Percentiles rank a stretch among this genome's conserved stretches.
Evolutionary conservation across 2,797 vertebrate species (phyloP).

Genomic region (Myotis vivesi): DNA sequence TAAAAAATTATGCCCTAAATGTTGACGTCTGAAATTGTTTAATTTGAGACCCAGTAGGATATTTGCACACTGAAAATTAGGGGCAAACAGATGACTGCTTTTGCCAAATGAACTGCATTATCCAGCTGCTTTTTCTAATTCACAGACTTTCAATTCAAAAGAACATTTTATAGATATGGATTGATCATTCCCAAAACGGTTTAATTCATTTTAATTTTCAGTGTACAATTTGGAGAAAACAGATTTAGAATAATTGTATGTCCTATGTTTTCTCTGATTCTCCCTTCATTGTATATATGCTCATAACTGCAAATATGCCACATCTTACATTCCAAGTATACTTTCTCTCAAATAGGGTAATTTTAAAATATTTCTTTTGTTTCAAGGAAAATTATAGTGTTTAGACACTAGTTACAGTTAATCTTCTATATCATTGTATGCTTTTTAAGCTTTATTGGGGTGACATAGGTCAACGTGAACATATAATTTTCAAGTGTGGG

Average conservation of each 20-base stretch:
- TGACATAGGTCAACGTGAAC: too few species aligned
- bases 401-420: neutral
- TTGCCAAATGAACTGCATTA: neutral
- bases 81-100: neutral
- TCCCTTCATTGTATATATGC: neutral
- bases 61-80: slow-evolving; percentile 48
- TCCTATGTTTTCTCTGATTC: neutral
- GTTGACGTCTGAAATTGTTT: neutral
- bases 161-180: neutral
- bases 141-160: neutral
- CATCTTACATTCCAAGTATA: neutral
- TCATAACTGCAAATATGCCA: neutral
- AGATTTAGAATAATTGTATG: neutral
- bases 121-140: slow-evolving; percentile 23
- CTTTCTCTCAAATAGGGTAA: neutral
- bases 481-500: too few species aligned
- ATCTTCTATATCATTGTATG: neutral
- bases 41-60: neutral
- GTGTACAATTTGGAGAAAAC: neutral
- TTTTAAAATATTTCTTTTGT: neutral
- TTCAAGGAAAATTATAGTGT: neutral
- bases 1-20: slow-evolving; percentile 1
- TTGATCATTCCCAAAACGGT: slow-evolving; percentile 1
- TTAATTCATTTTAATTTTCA: slow-evolving; percentile 42
- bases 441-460: neutral